phyloP scores from a whole-genome alignment of 2,113 vertebrate genomes.

The Speoplatyrhinus poulsoni region DNA sequence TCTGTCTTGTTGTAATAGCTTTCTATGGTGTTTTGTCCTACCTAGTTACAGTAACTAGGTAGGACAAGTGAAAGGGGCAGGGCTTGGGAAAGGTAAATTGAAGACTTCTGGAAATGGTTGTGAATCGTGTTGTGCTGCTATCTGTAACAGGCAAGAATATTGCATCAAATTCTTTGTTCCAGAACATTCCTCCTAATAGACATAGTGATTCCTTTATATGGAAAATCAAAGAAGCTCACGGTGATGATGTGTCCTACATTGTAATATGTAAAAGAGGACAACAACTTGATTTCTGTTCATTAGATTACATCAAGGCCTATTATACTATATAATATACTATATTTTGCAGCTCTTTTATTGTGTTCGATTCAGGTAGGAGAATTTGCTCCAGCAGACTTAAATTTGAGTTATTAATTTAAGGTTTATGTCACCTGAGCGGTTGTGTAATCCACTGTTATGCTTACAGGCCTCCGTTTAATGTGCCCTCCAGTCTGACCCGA shows the following conservation, averaged over 20 bases:
- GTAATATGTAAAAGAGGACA: neutral
- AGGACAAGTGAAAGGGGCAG: too few relatives aligned
- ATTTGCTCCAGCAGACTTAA: conserved; percentile 66
- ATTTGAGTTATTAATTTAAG: conserved; percentile 47
- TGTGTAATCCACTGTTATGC: conserved; percentile 69
- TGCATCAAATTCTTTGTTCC: neutral
- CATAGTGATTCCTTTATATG: neutral
- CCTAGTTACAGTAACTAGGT: too few relatives aligned
- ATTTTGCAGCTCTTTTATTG: conserved; percentile 30
- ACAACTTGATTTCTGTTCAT: neutral
- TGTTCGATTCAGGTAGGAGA: conserved; percentile 60
- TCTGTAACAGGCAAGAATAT: neutral
- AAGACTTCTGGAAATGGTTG: neutral
- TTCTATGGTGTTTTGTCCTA: too few relatives aligned
- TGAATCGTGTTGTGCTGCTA: neutral
- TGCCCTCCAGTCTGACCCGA: conserved; percentile 60
- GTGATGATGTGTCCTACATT: neutral
- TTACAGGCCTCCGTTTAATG: conserved; percentile 57
- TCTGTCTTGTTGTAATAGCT: too few relatives aligned
- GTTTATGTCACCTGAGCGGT: conserved; percentile 58
- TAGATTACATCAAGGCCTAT: neutral
- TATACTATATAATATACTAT: neutral
- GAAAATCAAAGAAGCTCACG: too few relatives aligned
- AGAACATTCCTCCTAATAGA: neutral
- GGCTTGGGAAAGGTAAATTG: too few relatives aligned